A percentile compares a stretch with the other conserved stretches of the same genome.
Conservation (phyloP, 2,888 invertebrate species). For the Cistogaster globosa region DNA sequence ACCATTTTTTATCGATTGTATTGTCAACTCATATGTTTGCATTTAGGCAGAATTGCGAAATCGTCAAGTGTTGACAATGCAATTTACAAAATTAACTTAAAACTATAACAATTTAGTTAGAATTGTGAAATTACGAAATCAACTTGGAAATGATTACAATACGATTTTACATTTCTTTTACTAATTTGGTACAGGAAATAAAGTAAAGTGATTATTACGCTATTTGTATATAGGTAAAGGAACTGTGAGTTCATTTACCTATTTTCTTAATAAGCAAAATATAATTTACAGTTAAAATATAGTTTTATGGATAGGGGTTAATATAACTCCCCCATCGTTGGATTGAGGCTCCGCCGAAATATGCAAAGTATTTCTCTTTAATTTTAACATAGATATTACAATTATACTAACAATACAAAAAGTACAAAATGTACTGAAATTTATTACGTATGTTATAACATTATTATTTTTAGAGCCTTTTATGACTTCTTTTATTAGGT, state of each 20-base stretch:
- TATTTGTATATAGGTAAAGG: no score
- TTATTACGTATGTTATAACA: slow-evolving; percentile 6
- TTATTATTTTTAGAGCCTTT: neutral
- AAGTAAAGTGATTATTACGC: neutral
- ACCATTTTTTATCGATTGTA: no score
- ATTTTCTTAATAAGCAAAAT: neutral
- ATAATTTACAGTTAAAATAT: neutral
- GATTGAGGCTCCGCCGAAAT: slow-evolving; percentile 38
- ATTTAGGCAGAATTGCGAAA: no score
- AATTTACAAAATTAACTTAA: no score
- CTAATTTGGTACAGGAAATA: neutral
- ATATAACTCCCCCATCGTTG: slow-evolving; percentile 30
- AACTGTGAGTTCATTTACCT: no score
- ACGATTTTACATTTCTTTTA: slow-evolving; percentile 6
- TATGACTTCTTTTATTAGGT: neutral
- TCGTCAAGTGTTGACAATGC: no score
- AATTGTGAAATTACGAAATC: neutral
- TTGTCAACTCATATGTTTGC: no score
- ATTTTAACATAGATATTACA: slow-evolving; percentile 26
- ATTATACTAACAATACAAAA: slow-evolving; percentile 18
- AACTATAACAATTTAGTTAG: no score
- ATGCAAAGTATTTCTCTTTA: slow-evolving; percentile 15
- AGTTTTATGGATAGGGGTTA: slow-evolving; percentile 20
- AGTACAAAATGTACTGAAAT: slow-evolving; percentile 16
- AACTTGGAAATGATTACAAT: neutral